phyloP scores from a whole-genome alignment of 2,888 invertebrate species.

The Micropterix aruncella region DNA sequence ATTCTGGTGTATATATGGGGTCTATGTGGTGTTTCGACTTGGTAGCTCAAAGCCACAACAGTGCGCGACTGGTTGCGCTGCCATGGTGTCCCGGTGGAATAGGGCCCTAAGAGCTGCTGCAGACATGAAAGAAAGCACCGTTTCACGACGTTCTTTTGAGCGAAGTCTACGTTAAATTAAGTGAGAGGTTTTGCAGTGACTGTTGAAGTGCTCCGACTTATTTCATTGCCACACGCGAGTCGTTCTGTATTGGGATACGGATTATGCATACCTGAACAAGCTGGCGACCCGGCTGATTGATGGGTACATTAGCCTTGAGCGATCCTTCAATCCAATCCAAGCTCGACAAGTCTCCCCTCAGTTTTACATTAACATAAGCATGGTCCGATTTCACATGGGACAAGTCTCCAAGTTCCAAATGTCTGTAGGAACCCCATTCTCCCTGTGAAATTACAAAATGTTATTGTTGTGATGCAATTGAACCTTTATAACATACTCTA shows the following conservation, averaged over 20 bases:
- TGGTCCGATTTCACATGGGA: conserved; percentile 40
- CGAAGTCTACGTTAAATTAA: too few relatives aligned
- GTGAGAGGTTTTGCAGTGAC: too few relatives aligned
- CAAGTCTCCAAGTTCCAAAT: conserved; percentile 47
- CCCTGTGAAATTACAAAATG: conserved; percentile 22
- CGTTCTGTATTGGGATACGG: not conserved
- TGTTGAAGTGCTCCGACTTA: too few relatives aligned
- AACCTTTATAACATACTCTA: too few relatives aligned
- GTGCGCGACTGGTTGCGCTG: too few relatives aligned
- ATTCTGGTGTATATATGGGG: too few relatives aligned
- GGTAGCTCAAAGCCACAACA: too few relatives aligned
- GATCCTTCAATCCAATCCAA: conserved; percentile 69
- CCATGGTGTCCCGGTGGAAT: too few relatives aligned
- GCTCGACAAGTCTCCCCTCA: conserved; percentile 76
- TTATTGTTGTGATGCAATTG: conserved; percentile 3
- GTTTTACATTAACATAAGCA: conserved; percentile 61
- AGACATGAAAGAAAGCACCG: too few relatives aligned
- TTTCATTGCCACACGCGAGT: not conserved
- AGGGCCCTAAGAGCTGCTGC: too few relatives aligned
- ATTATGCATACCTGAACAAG: conserved; percentile 26
- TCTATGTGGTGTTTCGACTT: too few relatives aligned
- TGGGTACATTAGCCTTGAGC: conserved; percentile 21
- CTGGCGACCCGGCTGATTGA: conserved; percentile 20
- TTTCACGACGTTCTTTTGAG: too few relatives aligned
- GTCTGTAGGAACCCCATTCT: conserved; percentile 74